A percentile compares a stretch with the other conserved stretches of the same genome.
Conservation (phyloP, 2,797 vertebrate species). For the Lepidocolaptes lacrymiger region DNA sequence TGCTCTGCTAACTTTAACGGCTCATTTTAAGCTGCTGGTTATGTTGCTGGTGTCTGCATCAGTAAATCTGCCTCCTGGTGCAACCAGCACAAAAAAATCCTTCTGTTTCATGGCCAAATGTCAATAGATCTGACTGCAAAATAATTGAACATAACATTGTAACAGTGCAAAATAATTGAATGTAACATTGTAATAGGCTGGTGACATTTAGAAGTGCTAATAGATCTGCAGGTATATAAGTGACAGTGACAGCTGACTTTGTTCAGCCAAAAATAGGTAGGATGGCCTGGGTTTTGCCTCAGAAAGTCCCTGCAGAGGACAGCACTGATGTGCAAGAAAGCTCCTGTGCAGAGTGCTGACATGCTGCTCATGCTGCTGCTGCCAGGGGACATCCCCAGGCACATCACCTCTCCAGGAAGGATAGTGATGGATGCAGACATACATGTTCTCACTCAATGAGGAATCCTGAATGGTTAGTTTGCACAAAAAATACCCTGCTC, state of each 20-base stretch:
- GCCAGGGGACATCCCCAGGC: background rate
- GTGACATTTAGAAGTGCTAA: background rate
- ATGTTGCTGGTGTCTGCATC: background rate
- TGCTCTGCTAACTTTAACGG: background rate
- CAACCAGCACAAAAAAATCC: background rate
- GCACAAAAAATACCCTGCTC: background rate
- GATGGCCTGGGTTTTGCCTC: background rate
- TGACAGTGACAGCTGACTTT: background rate
- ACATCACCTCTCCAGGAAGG: background rate
- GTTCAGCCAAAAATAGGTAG: background rate
- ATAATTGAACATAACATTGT: background rate
- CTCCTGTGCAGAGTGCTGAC: accelerated
- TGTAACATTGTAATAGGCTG: background rate
- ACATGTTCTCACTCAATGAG: background rate
- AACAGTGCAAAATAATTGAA: background rate
- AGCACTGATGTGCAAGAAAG: background rate
- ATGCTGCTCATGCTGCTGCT: accelerated
- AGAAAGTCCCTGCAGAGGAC: background rate
- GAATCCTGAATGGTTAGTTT: background rate
- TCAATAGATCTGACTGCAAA: background rate
- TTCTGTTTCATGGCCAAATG: background rate
- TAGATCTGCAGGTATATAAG: background rate
- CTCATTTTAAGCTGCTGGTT: background rate
- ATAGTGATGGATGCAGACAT: background rate
- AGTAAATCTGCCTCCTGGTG: background rate